Evolutionary conservation across 2,113 vertebrate genomes (phyloP).

Genomic region (Hippolais icterina): DNA sequence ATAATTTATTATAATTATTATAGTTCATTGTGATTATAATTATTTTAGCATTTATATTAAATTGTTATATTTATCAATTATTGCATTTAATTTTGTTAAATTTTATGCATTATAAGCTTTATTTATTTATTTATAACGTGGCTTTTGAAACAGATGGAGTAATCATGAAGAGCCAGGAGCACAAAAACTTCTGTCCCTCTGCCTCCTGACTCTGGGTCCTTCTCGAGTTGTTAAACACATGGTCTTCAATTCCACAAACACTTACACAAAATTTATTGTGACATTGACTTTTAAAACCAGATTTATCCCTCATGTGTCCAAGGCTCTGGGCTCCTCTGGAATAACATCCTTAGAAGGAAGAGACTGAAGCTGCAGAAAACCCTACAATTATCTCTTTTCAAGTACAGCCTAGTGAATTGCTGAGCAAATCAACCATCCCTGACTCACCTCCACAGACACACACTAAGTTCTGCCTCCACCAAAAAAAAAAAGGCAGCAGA

Average conservation of each 20-base stretch:
- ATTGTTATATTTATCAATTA: too few relatives aligned
- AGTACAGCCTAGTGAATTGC: not conserved
- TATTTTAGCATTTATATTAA: too few relatives aligned
- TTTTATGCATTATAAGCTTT: too few relatives aligned
- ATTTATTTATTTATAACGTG: not conserved
- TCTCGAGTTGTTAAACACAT: not conserved
- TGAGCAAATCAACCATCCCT: not conserved
- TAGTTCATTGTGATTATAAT: too few relatives aligned
- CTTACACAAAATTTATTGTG: not conserved
- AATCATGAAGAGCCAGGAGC: not conserved
- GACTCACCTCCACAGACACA: not conserved
- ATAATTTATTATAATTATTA: too few relatives aligned
- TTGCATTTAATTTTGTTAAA: too few relatives aligned
- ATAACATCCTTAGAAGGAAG: not conserved
- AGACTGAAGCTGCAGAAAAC: not conserved
- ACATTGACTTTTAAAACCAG: not conserved
- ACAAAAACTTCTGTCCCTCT: not conserved
- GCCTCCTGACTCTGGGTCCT: not conserved
- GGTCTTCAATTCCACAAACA: not conserved
- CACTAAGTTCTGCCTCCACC: not conserved
- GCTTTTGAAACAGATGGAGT: not conserved
- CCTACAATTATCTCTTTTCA: not conserved
- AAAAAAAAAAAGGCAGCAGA: not conserved
- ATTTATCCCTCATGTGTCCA: not conserved
- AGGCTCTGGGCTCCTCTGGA: not conserved